A percentile compares a stretch with the other conserved stretches of the same genome.
Conservation (phyloP, 2,888 invertebrate genomes). For the Choristoneura rosaceana region DNA sequence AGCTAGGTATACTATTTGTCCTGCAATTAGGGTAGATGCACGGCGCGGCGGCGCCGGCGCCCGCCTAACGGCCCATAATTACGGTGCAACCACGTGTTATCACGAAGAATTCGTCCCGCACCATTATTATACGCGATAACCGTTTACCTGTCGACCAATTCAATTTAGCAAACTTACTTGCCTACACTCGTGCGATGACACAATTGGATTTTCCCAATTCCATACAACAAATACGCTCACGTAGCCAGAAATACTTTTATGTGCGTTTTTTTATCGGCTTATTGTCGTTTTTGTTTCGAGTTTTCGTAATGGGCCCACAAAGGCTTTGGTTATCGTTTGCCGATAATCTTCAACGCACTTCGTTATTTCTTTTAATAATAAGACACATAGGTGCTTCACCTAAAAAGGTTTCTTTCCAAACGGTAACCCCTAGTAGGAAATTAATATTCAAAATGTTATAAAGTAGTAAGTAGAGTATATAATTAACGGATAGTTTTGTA, state of each 20-base stretch:
- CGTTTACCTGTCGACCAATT: conserved; percentile 70
- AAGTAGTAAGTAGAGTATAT: neutral
- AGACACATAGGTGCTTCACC: neutral
- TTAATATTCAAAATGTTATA: neutral
- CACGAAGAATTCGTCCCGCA: conserved; percentile 60
- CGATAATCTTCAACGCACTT: conserved; percentile 25
- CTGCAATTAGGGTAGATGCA: conserved; percentile 45
- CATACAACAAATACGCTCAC: conserved; percentile 49
- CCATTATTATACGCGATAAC: conserved; percentile 69
- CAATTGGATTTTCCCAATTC: conserved; percentile 75
- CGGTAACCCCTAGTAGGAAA: neutral
- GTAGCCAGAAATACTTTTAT: conserved; percentile 38
- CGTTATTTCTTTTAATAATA: conserved; percentile 26
- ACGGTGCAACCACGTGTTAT: conserved; percentile 61
- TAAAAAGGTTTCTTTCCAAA: neutral
- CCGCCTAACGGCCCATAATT: conserved; percentile 68
- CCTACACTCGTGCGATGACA: conserved; percentile 57
- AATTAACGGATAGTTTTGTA: neutral
- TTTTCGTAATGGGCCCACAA: conserved; percentile 28
- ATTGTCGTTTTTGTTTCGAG: conserved; percentile 36
- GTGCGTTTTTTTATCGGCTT: conserved; percentile 35
- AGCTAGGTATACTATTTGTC: conserved; percentile 36
- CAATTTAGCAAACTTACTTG: conserved; percentile 65
- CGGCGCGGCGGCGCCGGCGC: conserved; percentile 50
- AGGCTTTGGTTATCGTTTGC: conserved; percentile 32